Evolutionary conservation across 2,113 vertebrate genomes (phyloP).

Genomic region (Tragelaphus scriptus): DNA sequence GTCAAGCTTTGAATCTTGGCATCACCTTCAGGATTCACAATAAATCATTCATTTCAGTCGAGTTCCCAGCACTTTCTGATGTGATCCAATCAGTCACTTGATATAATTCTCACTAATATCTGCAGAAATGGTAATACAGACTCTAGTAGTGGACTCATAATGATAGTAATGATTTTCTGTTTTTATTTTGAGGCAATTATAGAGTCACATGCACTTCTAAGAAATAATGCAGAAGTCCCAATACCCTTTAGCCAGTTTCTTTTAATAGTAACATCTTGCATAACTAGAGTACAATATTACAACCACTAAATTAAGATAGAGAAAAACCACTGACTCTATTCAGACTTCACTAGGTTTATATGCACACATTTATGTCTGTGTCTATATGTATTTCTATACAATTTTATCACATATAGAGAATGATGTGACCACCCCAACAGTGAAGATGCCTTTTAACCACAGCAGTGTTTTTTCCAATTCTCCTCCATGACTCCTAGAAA

Average conservation of each 20-base stretch:
- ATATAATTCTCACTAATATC: neutral
- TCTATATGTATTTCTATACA: neutral
- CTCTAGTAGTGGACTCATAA: neutral
- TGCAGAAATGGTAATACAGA: neutral
- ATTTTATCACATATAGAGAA: neutral
- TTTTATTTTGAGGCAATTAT: neutral
- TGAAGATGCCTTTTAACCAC: neutral
- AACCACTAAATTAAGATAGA: neutral
- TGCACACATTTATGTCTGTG: neutral
- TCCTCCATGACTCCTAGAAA: neutral
- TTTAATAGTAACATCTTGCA: neutral
- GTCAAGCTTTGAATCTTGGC: neutral
- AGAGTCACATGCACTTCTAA: neutral
- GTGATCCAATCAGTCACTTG: neutral
- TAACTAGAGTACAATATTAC: neutral
- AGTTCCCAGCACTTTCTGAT: neutral
- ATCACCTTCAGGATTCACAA: neutral
- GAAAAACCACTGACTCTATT: neutral
- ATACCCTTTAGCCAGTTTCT: neutral
- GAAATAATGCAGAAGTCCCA: neutral
- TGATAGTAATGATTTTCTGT: neutral
- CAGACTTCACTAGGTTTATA: neutral
- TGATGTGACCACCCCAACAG: neutral
- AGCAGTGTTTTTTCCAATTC: neutral
- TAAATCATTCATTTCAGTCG: neutral